These are phyloP conservation scores for Acanthisitta chloris DNA, from an alignment of 2,113 vertebrate species.

Conservation along the genomic window DNA sequence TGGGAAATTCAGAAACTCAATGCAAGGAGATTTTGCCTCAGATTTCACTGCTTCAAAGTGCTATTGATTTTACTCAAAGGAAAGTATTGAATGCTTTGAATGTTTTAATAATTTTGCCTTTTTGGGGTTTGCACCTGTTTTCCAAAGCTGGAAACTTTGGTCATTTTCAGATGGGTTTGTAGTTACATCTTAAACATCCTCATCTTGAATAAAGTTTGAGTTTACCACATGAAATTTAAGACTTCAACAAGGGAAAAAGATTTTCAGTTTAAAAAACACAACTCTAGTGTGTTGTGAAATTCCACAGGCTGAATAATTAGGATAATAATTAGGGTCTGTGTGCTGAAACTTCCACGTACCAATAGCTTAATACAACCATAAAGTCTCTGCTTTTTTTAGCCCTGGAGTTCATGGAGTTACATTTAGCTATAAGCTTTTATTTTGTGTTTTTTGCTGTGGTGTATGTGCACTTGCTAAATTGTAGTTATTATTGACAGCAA, in stretches of 20 bases:
- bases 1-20: not conserved
- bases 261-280: not conserved
- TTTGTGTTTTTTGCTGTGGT: not conserved
- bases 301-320: not conserved
- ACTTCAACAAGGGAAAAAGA: not conserved
- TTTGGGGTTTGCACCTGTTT: not conserved
- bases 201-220: not conserved
- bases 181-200: not conserved
- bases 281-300: not conserved
- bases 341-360: not conserved
- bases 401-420: not conserved
- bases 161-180: not conserved
- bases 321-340: not conserved
- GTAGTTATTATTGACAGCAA: constrained; percentile 2
- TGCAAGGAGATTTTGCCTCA: not conserved
- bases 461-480: not conserved
- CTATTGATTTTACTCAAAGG: not conserved
- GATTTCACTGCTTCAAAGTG: not conserved
- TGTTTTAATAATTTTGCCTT: not conserved
- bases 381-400: not conserved
- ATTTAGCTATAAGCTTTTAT: not conserved
- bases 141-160: not conserved
- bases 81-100: not conserved
- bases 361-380: not conserved
- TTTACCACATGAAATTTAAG: not conserved